A percentile compares a stretch with the other conserved stretches of the same genome.
These are phyloP conservation scores for Trachythela sp. DNA, from an alignment of 64 coral and sea anemone species.

Conservation along the genomic window DNA sequence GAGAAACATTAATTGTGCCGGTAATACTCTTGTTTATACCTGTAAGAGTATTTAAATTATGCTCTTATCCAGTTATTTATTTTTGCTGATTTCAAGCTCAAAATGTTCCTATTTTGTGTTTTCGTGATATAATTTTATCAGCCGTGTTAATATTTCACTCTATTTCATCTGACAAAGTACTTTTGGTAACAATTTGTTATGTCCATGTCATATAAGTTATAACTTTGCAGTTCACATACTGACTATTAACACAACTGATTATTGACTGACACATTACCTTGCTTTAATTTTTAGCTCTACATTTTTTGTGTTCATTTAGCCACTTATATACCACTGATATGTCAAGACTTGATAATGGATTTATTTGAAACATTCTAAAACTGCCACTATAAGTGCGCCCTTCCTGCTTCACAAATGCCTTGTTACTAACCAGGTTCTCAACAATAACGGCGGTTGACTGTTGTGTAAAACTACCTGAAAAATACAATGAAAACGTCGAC, in stretches of 20 bases:
- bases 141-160: neutral
- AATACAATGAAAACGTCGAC: too few relatives aligned
- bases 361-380: neutral
- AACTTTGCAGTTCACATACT: neutral
- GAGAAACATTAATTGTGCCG: neutral
- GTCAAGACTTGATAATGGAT: neutral
- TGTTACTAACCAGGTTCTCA: neutral
- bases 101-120: neutral
- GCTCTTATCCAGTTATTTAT: neutral
- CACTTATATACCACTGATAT: neutral
- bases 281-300: neutral
- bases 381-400: neutral
- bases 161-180: neutral
- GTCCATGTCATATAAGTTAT: neutral
- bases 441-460: too few relatives aligned
- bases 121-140: neutral
- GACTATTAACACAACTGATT: neutral
- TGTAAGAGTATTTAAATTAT: neutral
- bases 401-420: neutral
- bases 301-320: neutral
- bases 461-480: too few relatives aligned
- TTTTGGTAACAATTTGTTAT: neutral
- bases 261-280: neutral
- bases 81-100: neutral
- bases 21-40: neutral